Evolutionary conservation across 2,888 invertebrate genomes (phyloP), one percentile per base, ranked within the genome.

Genomic region (Orchesellides sinensis): DNA sequence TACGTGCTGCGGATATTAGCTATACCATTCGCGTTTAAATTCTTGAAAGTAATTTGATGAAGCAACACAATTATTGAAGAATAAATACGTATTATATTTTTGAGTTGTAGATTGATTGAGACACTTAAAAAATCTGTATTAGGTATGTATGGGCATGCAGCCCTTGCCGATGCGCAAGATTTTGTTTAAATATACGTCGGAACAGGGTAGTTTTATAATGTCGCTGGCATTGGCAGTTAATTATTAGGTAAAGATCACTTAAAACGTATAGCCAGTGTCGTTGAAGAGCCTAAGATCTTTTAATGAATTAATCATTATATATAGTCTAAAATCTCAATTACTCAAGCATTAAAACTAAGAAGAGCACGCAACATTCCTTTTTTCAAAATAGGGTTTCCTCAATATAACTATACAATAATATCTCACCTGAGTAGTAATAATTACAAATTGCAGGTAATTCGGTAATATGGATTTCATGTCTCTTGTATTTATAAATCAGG

Each of bases 391-490:
- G 10, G 40, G n/a, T 40, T 40, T 10, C 40, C n/a, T 40, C 40
- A 40, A 40, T n/a, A n/a, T n/a, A n/a, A n/a, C n/a, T n/a, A n/a
- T 47, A 54, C 23, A 54, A 21, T 54, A 54, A 54, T 54, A 54
- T 54, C 54, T 54, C 54, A 21, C 54, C 54, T 54, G 54, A 54
- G 54, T 54, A 54, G 25, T 12, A 21, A 54, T 23, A 54, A 54
- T 54, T 54, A 54, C 25, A 49, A 12, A 5, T 54, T 54, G 54
- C 54, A 54, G 54, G 54, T 54, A 54, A 54, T 54, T 25, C 54
- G 21, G 21, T 17, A 17, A n/a, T 52, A 54, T 54, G 23, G 21
- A 23, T 54, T 21, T 25, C 17, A 17, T 54, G 25, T 23, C 21
- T n/a, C n/a, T n/a, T 54, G 25, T 12, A 54, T 10, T 25, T 23